These are phyloP conservation scores for Pampus argenteus DNA, from an alignment of 2,797 vertebrate species.

Conservation along the genomic window DNA sequence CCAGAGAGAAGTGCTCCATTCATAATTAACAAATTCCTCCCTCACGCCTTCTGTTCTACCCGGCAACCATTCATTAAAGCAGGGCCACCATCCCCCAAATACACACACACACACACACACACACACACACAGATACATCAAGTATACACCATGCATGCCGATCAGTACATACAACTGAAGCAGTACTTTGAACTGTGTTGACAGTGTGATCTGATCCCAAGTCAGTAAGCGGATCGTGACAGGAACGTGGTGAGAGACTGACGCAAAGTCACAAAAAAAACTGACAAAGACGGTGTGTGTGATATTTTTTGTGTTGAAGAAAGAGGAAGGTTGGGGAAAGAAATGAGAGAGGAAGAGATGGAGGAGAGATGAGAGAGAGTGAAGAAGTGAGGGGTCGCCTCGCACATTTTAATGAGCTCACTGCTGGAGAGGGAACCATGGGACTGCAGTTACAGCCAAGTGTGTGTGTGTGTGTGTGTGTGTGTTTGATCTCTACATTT, in stretches of 20 bases:
- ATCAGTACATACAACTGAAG: slow-evolving; percentile 38
- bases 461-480: slow-evolving; percentile 41
- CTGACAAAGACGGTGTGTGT: slow-evolving; percentile 6
- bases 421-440: slow-evolving; percentile 67
- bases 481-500: slow-evolving; percentile 69
- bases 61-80: slow-evolving; percentile 31
- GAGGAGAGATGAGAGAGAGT: slow-evolving; percentile 60
- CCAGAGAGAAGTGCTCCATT: slow-evolving; percentile 31
- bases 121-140: slow-evolving; percentile 42
- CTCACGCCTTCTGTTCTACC: slow-evolving; percentile 56
- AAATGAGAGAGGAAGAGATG: slow-evolving; percentile 49
- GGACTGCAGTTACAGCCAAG: slow-evolving; percentile 63
- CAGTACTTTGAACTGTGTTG: slow-evolving; percentile 13
- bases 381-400: slow-evolving; percentile 68
- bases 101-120: slow-evolving; percentile 34
- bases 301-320: slow-evolving; percentile 11
- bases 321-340: slow-evolving; percentile 28
- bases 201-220: slow-evolving; percentile 34
- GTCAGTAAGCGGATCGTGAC: slow-evolving; percentile 22
- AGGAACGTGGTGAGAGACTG: neutral
- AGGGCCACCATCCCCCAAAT: neutral
- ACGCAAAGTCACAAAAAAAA: slow-evolving; percentile 9
- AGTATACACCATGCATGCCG: slow-evolving; percentile 59
- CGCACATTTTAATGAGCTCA: slow-evolving; percentile 83
- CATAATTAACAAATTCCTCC: slow-evolving; percentile 75